Percentiles rank a stretch among this genome's conserved stretches.
phyloP scores from a whole-genome alignment of 2,888 invertebrate genomes.

The Corbicula japonica region DNA sequence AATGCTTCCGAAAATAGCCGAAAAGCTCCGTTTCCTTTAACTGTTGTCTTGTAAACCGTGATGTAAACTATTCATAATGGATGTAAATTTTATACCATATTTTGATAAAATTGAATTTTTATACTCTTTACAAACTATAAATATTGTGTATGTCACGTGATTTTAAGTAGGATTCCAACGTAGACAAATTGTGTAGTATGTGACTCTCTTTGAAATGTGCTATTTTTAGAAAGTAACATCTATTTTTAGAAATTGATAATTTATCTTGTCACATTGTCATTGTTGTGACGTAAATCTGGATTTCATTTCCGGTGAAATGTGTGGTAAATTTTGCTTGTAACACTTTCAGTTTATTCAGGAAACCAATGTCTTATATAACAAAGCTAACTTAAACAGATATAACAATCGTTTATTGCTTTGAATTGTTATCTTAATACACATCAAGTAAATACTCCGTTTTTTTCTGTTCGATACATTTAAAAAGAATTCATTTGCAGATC shows the following conservation, averaged over 20 bases:
- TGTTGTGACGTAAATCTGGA: conserved; percentile 65
- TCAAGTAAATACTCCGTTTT: too few relatives aligned
- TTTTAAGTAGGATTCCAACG: conserved; percentile 34
- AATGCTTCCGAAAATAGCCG: conserved; percentile 21
- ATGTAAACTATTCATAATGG: conserved; percentile 42
- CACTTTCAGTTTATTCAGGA: conserved; percentile 43
- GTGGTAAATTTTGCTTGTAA: conserved; percentile 50
- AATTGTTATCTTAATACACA: too few relatives aligned
- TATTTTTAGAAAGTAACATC: conserved; percentile 59
- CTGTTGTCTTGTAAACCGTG: conserved; percentile 60
- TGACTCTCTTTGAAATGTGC: conserved; percentile 41
- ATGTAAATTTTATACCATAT: conserved; percentile 56
- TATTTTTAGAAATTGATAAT: conserved; percentile 59
- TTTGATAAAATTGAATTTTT: conserved; percentile 59
- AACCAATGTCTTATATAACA: conserved; percentile 38
- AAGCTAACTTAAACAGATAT: too few relatives aligned
- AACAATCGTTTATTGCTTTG: too few relatives aligned
- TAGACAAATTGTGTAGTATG: conserved; percentile 48
- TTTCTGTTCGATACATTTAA: too few relatives aligned
- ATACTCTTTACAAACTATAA: conserved; percentile 54
- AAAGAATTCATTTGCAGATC: too few relatives aligned
- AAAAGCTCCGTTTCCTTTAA: conserved; percentile 29
- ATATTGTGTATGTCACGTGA: conserved; percentile 58
- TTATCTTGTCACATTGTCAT: conserved; percentile 60
- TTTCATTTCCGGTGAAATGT: conserved; percentile 66